Conservation (phyloP, 2,888 invertebrate genomes). For the Therioaphis trifolii region DNA sequence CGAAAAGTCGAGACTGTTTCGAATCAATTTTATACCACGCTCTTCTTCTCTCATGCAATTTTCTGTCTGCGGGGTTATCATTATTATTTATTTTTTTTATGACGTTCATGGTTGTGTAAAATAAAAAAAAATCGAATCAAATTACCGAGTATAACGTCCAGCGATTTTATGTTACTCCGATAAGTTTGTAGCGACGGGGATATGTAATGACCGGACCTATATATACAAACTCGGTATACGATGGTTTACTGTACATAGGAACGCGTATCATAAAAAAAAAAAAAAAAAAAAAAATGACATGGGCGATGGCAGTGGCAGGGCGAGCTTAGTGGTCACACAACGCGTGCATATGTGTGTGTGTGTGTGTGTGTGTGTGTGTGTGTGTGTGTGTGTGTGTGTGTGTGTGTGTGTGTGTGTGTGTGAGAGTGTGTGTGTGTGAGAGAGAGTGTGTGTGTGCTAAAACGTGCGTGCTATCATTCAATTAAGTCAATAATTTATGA, state of each 20-base stretch:
- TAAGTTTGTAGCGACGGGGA: background rate
- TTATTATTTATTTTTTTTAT: slow-evolving; percentile 1
- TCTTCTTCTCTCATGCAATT: background rate
- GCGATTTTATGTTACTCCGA: background rate
- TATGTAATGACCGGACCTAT: background rate
- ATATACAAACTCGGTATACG: background rate
- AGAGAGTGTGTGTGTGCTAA: background rate
- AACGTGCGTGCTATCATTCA: slow-evolving; percentile 49
- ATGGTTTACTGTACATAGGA: background rate
- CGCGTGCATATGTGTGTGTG: no score
- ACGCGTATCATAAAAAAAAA: background rate
- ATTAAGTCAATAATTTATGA: slow-evolving; percentile 55
- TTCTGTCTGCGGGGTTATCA: background rate
- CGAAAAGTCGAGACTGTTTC: background rate
- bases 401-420: background rate
- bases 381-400: background rate
- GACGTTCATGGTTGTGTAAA: background rate
- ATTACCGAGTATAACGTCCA: background rate
- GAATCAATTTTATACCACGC: background rate
- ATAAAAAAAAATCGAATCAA: background rate
- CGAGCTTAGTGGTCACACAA: background rate
- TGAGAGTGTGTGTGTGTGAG: background rate
- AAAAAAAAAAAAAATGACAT: slow-evolving; percentile 3
- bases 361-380: background rate
- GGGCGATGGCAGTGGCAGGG: background rate